These are phyloP conservation scores for Notodonta dromedarius DNA, from an alignment of 2,888 invertebrate species.

Conservation along the genomic window DNA sequence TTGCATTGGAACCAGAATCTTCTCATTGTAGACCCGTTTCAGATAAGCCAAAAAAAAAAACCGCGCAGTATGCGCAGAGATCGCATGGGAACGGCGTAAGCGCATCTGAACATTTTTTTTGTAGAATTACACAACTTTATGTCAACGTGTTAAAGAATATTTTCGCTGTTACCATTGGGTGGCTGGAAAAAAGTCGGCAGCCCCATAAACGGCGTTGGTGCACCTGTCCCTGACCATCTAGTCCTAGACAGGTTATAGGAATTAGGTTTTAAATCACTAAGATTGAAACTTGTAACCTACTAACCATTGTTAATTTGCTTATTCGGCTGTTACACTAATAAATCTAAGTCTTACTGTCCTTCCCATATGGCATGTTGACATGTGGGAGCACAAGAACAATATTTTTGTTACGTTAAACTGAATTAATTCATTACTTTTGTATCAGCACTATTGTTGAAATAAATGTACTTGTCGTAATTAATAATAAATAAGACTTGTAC, in stretches of 20 bases:
- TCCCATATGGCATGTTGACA: too few species aligned
- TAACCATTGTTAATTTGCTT: too few species aligned
- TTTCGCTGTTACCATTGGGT: constrained; percentile 42
- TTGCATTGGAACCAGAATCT: constrained; percentile 81
- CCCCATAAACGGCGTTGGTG: constrained; percentile 66
- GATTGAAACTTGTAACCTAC: constrained; percentile 14
- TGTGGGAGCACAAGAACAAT: too few species aligned
- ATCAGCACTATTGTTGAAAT: too few species aligned
- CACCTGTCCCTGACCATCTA: constrained; percentile 74
- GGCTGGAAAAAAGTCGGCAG: constrained; percentile 53
- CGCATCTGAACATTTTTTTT: constrained; percentile 55
- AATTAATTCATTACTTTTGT: too few species aligned
- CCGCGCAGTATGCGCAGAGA: constrained; percentile 65
- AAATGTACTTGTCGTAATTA: too few species aligned
- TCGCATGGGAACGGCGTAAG: constrained; percentile 76
- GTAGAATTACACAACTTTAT: constrained; percentile 54
- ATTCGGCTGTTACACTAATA: too few species aligned
- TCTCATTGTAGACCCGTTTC: constrained; percentile 79
- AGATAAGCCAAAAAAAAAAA: constrained; percentile 63
- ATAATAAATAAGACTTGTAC: too few species aligned
- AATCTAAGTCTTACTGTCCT: too few species aligned
- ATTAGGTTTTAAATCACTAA: constrained; percentile 51
- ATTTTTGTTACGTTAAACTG: too few species aligned
- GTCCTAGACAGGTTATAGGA: constrained; percentile 45
- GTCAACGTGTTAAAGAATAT: constrained; percentile 49